Base-by-base conservation (phyloP, 2,797 vertebrate genomes). In the Anableps anableps region DNA sequence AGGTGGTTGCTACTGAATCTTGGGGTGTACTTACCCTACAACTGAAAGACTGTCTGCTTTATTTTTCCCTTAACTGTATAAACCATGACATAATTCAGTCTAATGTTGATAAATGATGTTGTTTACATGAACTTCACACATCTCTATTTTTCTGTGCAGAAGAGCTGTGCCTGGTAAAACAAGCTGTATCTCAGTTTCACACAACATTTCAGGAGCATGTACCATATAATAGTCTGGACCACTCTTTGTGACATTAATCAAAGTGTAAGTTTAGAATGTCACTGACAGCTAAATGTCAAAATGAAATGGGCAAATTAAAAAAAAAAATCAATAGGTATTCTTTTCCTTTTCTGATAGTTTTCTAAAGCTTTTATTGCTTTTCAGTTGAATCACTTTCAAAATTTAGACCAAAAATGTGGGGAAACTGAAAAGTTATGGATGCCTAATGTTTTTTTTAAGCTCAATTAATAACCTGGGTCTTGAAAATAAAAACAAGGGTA, bases 271-370 rank as follows among this genome's bases (percentile, higher is more conserved):
- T 75, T 72, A 76, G 21, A 64, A 71, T 29, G 29, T 47, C 36
- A 58, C 26, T 71, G 51, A 75, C 19, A 60, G 38, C 64, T 47
- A 48, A 78, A 80, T 70, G 38, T 79, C 72, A 79, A 26, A 23
- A 38, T 51, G 17, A 64, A 50, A 60, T 31, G 29, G 9, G 13
- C 29, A 17, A 47, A 48, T 23, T 6, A 55, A 48, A 76, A 10
- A 64, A 29, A 55, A 62, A 23, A 68, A 47, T 76, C 45, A 14
- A 53, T 50, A 41, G 17, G 5, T 41, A 10, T 73, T 78, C 0
- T 47, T 31, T 58, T 75, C 13, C 48, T 14, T 48, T 2, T 50
- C 36, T 55, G 41, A 45, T 1, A 14, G 41, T 14, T 26, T 71
- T 21, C 36, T 38, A 26, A 74, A 53, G 6, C 11, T 16, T 55